Evolutionary conservation across 2,113 vertebrate species (phyloP), one percentile per base, ranked within the genome.

Genomic region (Oncorhynchus keta): DNA sequence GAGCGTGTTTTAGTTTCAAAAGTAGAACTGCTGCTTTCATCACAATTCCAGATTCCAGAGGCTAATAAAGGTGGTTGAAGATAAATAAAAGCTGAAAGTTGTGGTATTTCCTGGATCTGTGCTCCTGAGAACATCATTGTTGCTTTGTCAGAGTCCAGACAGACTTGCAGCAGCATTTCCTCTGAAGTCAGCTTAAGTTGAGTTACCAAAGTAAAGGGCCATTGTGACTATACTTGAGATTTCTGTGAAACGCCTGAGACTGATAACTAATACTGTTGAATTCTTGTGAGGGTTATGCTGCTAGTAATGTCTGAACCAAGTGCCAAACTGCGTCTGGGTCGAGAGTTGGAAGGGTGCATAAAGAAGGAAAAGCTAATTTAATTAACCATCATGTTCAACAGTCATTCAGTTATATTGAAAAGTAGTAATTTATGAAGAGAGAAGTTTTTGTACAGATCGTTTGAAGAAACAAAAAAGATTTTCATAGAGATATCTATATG

Each of bases 381-480:
- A 92, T 92, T 94, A 95, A 96, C 95, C 95, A 96, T 94, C 96
- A 94, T 94, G 94, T 96, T 95, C 95, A 95, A 96, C 96, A 97
- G 96, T 96, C 96, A 96, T 96, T 99, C 98, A 97, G 95, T 98
- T 99, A 98, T 98, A 96, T 94, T 93, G 92, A 94, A 91, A 88
- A 95, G 92, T 96, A 91, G 84, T 99, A 98, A 99, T 98, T 99
- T 99, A 99, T 99, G 96, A 98, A 97, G 95, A 96, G 95, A 96
- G 93, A 96, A 92, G 94, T 97, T 98, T 98, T 98, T 99, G 96
- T 99, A 98, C 96, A 98, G 95, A 96, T 93, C 95, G 95, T 89
- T 93, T 90, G 86, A 93, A 89, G 83, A 92, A 95, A 96, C 94
- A 92, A 94, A 92, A 94, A 94, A 96, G 93, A 96, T 96, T 98